phyloP scores from a whole-genome alignment of 2,113 vertebrate species.

The Centropus unirufus region DNA sequence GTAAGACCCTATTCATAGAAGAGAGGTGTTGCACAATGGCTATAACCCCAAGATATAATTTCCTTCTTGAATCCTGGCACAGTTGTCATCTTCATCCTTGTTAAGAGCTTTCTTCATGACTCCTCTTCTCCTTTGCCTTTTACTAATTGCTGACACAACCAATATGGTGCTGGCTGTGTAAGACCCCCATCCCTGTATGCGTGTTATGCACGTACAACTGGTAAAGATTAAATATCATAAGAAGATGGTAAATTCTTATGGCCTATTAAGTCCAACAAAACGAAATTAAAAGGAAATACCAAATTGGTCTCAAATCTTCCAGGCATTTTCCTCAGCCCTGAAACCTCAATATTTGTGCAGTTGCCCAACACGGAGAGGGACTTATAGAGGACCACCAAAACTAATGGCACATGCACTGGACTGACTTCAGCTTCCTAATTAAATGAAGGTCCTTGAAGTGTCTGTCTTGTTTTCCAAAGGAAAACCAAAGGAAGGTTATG shows the following conservation, averaged over 20 bases:
- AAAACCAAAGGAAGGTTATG: background rate
- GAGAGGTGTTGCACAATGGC: background rate
- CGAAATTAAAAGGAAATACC: background rate
- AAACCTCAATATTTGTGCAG: background rate
- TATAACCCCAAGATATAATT: background rate
- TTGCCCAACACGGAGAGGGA: background rate
- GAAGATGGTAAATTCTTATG: background rate
- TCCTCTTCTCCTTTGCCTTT: background rate
- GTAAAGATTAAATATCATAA: background rate
- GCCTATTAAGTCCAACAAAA: background rate
- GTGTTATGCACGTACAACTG: background rate
- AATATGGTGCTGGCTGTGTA: background rate
- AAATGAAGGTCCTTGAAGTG: background rate
- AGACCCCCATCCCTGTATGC: background rate
- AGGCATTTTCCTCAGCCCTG: background rate
- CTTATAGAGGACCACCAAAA: background rate
- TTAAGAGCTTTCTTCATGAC: background rate
- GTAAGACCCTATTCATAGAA: background rate
- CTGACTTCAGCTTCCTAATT: background rate
- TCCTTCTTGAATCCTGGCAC: background rate
- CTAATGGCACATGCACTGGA: rapidly evolving
- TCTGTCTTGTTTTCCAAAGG: background rate
- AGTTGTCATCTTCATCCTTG: background rate
- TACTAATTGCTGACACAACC: background rate
- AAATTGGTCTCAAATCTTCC: background rate